Base-by-base conservation (phyloP, 1,140 invertebrate species). In the Branchinecta lindahli region DNA sequence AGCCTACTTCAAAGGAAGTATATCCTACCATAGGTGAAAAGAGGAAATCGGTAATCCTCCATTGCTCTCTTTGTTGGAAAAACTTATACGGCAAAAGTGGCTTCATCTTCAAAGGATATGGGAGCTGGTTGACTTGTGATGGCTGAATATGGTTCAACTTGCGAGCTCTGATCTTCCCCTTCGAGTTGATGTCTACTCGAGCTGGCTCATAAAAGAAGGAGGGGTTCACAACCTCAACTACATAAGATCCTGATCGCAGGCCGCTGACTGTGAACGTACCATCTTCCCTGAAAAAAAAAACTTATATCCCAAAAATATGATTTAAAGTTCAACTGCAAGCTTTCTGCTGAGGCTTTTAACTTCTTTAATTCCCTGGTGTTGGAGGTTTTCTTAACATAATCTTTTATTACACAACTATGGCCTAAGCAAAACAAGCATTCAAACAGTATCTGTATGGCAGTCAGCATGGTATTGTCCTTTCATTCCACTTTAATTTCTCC, bases 111-210 rank as follows among this genome's bases (percentile, higher is more conserved):
- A 98, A 81, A 15, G 95, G 95, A 80, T 98, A 97, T 3, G 88
- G 85, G 67, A 97, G 85, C 81, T 93, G 91, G 72, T 89, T 84
- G 0, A 92, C 78, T 78, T 90, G 85, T 3, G 88, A 88, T 0
- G 92, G 91, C 78, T 98, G 94, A 69, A 99, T 87, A 75, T 93
- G 86, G 80, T 98, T 98, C 0, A 99, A 88, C 82, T 90, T 93
- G 67, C 96, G 83, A 0, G 94, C 95, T 73, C 96, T 84, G 73
- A 91, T 93, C 81, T 98, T 99, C 33, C 96, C 96, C 79, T 94
- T 96, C 0, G 88, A 89, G 77, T 93, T 96, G 67, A 98, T 95
- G 81, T 98, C 94, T 0, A 98, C 91, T 71, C 94, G 83, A 2
- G 93, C 86, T 7, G 92, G 90, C 75, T 97, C 94, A 76, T 94